phyloP scores from a whole-genome alignment of 2,888 invertebrate species.

The Xestia rhomboidea region DNA sequence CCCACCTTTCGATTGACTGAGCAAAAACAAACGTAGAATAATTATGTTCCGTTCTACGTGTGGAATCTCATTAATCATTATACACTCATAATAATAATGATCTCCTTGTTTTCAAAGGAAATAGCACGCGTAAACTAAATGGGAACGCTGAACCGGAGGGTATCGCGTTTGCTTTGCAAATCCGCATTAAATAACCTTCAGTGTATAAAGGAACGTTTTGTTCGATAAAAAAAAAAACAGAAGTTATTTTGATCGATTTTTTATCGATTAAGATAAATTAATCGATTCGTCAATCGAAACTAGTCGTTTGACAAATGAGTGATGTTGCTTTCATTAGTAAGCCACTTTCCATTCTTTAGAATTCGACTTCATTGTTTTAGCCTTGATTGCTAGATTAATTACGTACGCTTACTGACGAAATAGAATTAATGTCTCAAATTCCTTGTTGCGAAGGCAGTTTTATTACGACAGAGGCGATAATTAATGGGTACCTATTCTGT shows the following conservation, averaged over 20 bases:
- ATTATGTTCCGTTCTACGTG: conserved; percentile 21
- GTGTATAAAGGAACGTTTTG: conserved; percentile 15
- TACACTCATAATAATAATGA: conserved; percentile 30
- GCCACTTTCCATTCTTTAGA: conserved; percentile 55
- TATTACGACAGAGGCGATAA: conserved; percentile 10
- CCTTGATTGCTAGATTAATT: conserved; percentile 55
- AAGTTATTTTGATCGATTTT: conserved; percentile 26
- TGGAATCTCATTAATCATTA: conserved; percentile 32
- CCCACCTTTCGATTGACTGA: conserved; percentile 46
- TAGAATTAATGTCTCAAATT: conserved; percentile 31
- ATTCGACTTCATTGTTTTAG: conserved; percentile 45
- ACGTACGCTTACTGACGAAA: conserved; percentile 45
- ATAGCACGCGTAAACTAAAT: conserved; percentile 17
- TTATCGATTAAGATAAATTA: conserved; percentile 54
- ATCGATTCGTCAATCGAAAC: conserved; percentile 38
- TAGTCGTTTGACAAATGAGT: conserved; percentile 45
- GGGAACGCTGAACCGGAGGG: conserved; percentile 28
- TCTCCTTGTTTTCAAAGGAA: conserved; percentile 46
- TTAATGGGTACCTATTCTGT: conserved; percentile 26
- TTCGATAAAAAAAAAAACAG: conserved; percentile 14
- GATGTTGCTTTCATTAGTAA: conserved; percentile 53
- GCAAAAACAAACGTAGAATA: conserved; percentile 54
- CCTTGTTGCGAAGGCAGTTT: conserved; percentile 10
- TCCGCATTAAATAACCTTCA: conserved; percentile 18
- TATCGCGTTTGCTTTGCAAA: conserved; percentile 11